Base-by-base conservation (phyloP, 2,113 vertebrate species). In the Mungos mungo region DNA sequence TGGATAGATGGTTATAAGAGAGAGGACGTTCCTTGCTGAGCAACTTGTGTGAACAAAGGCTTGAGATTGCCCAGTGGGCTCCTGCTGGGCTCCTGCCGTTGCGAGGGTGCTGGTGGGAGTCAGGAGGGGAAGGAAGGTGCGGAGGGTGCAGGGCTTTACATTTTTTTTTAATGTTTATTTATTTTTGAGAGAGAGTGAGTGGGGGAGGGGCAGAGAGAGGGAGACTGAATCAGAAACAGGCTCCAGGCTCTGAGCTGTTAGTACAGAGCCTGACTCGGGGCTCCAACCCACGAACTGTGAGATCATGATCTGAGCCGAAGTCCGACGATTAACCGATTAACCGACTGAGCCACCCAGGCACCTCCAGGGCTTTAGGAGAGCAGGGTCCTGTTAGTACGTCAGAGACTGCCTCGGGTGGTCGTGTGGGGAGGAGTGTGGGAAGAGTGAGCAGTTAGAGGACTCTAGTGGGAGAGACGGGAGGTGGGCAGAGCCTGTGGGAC, bases 351-450 rank as follows among this genome's bases (percentile, higher is more conserved):
- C 21, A 60, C 57, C 21, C 21, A 60, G 57, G 57, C 8, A 2
- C 21, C 57, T 18, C 35, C 35, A 29, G 47, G 6, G 41, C 84
- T 5, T 69, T 23, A 60, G 57, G 60, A 13, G 31, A 54, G 5
- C 23, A 5, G n/a, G 7, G 1, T 15, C 81, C 13, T 10, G 0
- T 54, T 23, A 41, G 41, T 41, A 6, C 2, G 0, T 45, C 88
- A 45, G 66, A 50, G 31, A n/a, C 12, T 27, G 68, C 71, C 31
- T 69, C 69, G 4, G 65, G 33, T 2, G 6, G 52, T 41, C 27
- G 3, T 18, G 15, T 41, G 5, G n/a, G 38, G 76, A 19, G 2
- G 2, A 45, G 47, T 15, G 25, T 38, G 27, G 50, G 35, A 27
- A 38, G 15, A 68, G 23, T 47, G 57, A 38, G n/a, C 50, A 71